Conservation (phyloP, 2,888 invertebrate species). For the Horisme vitalbata region DNA sequence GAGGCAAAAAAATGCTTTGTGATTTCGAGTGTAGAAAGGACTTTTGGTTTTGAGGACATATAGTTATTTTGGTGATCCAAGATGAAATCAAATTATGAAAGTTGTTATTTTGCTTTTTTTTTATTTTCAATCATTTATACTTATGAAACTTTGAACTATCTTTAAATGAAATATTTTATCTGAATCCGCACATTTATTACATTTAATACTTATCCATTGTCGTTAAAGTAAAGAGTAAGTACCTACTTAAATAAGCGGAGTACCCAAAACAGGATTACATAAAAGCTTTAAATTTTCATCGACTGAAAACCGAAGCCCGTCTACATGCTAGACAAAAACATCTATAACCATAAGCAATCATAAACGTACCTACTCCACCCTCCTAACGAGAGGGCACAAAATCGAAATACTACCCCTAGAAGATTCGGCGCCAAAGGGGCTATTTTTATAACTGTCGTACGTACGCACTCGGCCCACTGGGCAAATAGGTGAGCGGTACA, state of each 20-base stretch:
- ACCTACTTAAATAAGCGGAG: constrained; percentile 1
- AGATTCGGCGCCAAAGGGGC: constrained; percentile 81
- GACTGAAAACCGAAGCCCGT: constrained; percentile 19
- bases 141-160: too few species aligned
- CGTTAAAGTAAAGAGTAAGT: background rate
- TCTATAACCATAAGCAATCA: constrained; percentile 58
- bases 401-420: constrained; percentile 77
- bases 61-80: constrained; percentile 29
- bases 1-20: constrained; percentile 47
- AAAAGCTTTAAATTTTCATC: constrained; percentile 28
- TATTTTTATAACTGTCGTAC: constrained; percentile 82
- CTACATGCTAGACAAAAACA: constrained; percentile 41
- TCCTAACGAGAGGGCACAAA: constrained; percentile 73
- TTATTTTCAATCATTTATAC: background rate
- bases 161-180: too few species aligned
- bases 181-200: too few species aligned
- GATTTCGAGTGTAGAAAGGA: constrained; percentile 44
- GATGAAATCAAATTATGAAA: too few species aligned
- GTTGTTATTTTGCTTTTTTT: too few species aligned
- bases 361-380: constrained; percentile 59
- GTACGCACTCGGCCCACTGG: constrained; percentile 78
- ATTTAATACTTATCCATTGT: background rate
- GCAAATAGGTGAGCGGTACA: constrained; percentile 73
- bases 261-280: constrained; percentile 18
- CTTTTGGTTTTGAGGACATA: constrained; percentile 49